Base-by-base conservation (phyloP, 2,888 invertebrate species). In the Amphipoea lucens region DNA sequence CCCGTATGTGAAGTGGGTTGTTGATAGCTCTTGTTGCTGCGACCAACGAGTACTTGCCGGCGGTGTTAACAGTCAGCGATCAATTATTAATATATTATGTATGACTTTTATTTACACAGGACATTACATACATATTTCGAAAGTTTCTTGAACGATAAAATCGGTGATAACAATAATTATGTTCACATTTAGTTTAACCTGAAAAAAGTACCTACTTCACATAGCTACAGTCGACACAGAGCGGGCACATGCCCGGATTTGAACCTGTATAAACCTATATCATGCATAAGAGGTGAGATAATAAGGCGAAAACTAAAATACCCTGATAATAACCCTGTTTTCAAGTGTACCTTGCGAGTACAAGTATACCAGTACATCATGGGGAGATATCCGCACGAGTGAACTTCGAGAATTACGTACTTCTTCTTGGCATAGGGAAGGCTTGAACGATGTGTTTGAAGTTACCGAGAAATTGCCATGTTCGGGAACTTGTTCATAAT, bases 401-500 rank as follows among this genome's bases (percentile, higher is more conserved):
- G 29, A 66, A 62, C 60, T 66, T 73, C 14, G 42, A 20, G 40
- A 72, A 36, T 60, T 17, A 66, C 29, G 9, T 66, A 48, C 29
- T n/a, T 65, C 29, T 20, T 51, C 29, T 62, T 20, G 20, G 9
- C 12, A 29, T 14, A 48, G 36, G 20, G 45, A 65, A 57, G 14
- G 36, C 81, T 54, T 20, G 20, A 65, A 29, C 23, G 14, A 69
- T 69, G 68, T 48, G 66, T 70, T 51, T 42, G 51, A 70, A 70
- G 36, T 78, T 70, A 78, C 42, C 23, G 51, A 54, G 69, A 70
- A 40, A 83, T 83, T 78, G 7, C 57, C 42, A 66, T 66, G 78
- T 81, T 81, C 45, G 42, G 3, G 17, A 62, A 78, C 69, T 78
- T 51, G 51, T 60, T n/a, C 11, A 78, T 70, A 60, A 70, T 36